phyloP scores from a whole-genome alignment of 1,140 invertebrate genomes.

The Plectus sambesii region DNA sequence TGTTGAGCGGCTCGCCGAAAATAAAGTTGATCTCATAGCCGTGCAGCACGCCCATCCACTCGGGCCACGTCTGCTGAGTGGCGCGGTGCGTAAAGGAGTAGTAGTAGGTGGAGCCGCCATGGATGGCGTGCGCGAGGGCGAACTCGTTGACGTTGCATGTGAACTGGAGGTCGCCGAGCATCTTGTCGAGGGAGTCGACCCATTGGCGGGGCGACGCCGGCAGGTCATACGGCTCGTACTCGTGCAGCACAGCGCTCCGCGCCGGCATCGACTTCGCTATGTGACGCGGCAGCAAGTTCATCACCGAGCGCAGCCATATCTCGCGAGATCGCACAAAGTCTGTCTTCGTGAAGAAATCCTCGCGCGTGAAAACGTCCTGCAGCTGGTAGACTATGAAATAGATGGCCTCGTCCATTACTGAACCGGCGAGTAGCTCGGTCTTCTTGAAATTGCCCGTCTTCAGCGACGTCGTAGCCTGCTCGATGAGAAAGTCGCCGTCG shows the following conservation, averaged over 20 bases:
- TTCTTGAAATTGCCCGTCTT: conserved; percentile 77
- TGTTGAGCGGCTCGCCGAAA: conserved; percentile 80
- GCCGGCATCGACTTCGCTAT: conserved; percentile 41
- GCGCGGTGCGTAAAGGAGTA: conserved; percentile 80
- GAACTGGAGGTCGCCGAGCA: conserved; percentile 86
- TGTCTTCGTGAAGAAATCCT: conserved; percentile 40
- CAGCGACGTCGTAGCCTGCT: conserved; percentile 65
- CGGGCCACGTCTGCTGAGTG: conserved; percentile 69
- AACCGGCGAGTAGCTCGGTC: conserved; percentile 81
- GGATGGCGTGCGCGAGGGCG: conserved; percentile 51
- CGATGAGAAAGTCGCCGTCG: conserved; percentile 80
- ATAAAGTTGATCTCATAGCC: conserved; percentile 88
- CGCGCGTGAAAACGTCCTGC: conserved; percentile 41
- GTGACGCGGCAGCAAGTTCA: conserved; percentile 39
- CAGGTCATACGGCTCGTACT: conserved; percentile 38
- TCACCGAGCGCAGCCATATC: conserved; percentile 35
- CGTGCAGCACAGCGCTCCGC: conserved; percentile 34
- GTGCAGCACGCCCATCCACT: conserved; percentile 88
- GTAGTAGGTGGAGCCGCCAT: conserved; percentile 43
- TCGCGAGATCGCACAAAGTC: conserved; percentile 40
- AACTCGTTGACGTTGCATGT: conserved; percentile 85
- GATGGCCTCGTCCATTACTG: conserved; percentile 54
- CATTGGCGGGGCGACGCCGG: conserved; percentile 26
- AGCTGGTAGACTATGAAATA: conserved; percentile 45
- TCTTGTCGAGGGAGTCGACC: conserved; percentile 36